Percentiles rank a stretch among this genome's conserved stretches.
Conservation (phyloP, 2,797 vertebrate species). For the Chiloscyllium punctatum region DNA sequence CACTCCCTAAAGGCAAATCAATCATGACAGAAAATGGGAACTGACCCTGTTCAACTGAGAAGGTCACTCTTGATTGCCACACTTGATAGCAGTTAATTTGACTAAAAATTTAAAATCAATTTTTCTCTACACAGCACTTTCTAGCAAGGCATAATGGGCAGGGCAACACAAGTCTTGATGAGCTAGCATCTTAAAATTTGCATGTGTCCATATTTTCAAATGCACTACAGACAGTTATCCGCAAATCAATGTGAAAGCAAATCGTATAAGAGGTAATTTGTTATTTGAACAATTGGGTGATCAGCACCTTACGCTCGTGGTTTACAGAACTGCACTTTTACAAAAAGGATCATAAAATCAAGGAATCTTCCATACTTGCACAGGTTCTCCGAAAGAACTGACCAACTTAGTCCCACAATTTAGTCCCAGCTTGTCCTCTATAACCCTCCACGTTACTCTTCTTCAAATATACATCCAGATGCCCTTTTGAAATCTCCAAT, state of each 20-base stretch:
- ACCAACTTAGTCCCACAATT: neutral
- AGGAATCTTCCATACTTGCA: neutral
- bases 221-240: neutral
- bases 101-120: neutral
- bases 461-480: too few relatives aligned
- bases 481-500: neutral
- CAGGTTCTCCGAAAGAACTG: neutral
- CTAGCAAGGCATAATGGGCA: neutral
- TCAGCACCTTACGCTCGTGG: neutral
- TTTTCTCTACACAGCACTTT: neutral
- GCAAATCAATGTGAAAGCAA: neutral
- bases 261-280: neutral
- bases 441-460: too few relatives aligned
- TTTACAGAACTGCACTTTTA: neutral
- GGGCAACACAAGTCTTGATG: neutral
- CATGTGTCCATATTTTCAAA: neutral
- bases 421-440: too few relatives aligned
- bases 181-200: neutral
- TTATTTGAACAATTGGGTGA: neutral
- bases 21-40: neutral
- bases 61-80: neutral
- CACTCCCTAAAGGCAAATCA: neutral
- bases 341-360: neutral
- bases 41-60: neutral
- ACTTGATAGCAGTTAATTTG: neutral